A percentile compares a stretch with the other conserved stretches of the same genome.
phyloP scores from a whole-genome alignment of 2,888 invertebrate species.

The Temnothorax unifasciatus region DNA sequence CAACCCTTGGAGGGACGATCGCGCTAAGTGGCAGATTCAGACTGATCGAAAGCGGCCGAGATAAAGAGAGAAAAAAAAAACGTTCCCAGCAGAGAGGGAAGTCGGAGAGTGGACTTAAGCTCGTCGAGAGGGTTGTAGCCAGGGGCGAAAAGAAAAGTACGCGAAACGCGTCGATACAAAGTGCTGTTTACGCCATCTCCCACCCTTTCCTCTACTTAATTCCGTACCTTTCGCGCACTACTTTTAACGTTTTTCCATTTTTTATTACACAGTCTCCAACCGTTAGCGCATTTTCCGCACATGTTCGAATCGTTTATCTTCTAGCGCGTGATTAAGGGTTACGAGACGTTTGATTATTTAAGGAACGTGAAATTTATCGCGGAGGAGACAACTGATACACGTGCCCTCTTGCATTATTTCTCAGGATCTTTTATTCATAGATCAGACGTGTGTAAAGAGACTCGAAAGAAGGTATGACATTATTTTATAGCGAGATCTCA shows the following conservation, averaged over 20 bases:
- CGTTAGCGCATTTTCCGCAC: background rate
- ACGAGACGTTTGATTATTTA: slow-evolving; percentile 11
- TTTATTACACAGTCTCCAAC: background rate
- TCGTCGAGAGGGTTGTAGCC: slow-evolving; percentile 61
- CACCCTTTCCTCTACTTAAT: slow-evolving; percentile 15
- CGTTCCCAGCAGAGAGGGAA: slow-evolving; percentile 39
- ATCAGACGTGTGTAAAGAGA: background rate
- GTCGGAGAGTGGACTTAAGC: slow-evolving; percentile 69
- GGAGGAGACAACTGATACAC: background rate
- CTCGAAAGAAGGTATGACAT: background rate
- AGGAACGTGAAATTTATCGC: background rate
- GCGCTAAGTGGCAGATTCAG: slow-evolving; percentile 70
- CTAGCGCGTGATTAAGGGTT: background rate
- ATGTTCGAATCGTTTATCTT: background rate
- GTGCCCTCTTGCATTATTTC: background rate
- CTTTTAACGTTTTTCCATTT: slow-evolving; percentile 20
- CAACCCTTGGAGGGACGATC: slow-evolving; percentile 51
- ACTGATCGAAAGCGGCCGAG: slow-evolving; percentile 65
- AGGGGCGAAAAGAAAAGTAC: slow-evolving; percentile 63
- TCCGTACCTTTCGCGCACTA: slow-evolving; percentile 1
- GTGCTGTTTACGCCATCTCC: slow-evolving; percentile 69
- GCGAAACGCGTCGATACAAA: slow-evolving; percentile 71
- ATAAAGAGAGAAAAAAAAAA: slow-evolving; percentile 59
- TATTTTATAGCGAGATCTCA: background rate
- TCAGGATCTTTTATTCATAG: background rate